Conservation (phyloP, 2,113 vertebrate genomes). For the Myotis davidii region DNA sequence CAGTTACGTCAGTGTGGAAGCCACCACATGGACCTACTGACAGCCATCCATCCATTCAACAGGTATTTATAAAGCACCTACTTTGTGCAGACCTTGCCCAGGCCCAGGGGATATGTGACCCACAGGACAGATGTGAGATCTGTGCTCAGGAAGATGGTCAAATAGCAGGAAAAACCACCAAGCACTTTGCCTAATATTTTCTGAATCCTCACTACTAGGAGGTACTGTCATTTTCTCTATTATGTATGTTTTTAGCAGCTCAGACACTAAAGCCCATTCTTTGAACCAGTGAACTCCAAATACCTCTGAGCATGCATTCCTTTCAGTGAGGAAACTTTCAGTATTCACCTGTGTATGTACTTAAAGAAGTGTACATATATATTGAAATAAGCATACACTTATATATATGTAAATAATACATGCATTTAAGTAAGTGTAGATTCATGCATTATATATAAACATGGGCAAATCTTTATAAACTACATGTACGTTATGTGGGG, state of each 20-base stretch:
- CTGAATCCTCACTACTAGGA: background rate
- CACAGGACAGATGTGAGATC: background rate
- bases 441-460: background rate
- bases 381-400: background rate
- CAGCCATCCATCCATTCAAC: background rate
- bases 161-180: background rate
- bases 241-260: background rate
- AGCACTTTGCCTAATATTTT: background rate
- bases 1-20: background rate
- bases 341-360: background rate
- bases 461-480: background rate
- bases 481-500: background rate
- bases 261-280: background rate
- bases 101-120: background rate
- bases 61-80: background rate
- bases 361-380: background rate
- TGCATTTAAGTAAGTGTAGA: background rate
- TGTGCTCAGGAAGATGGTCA: background rate
- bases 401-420: background rate
- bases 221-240: background rate
- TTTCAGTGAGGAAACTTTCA: background rate
- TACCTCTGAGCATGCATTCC: background rate
- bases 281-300: background rate
- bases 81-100: background rate
- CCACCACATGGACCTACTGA: background rate